Percentiles rank a stretch among this genome's conserved stretches.
These are phyloP conservation scores for Oxyura jamaicensis DNA, from an alignment of 2,113 vertebrate species.

Conservation along the genomic window DNA sequence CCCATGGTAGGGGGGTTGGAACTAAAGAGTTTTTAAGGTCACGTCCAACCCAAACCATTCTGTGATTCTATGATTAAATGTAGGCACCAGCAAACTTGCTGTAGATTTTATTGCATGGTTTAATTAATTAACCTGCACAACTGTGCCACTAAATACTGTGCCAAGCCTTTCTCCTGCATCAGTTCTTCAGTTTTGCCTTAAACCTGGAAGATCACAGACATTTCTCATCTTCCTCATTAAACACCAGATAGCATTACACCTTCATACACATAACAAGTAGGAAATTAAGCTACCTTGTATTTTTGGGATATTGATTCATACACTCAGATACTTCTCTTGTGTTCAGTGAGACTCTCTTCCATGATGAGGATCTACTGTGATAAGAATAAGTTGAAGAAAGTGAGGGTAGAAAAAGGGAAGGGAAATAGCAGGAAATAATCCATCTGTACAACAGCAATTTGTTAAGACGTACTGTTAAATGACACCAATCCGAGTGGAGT, in stretches of 20 bases:
- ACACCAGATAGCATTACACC: background rate
- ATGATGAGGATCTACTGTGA: background rate
- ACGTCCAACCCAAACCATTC: no score
- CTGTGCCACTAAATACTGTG: background rate
- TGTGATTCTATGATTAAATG: no score
- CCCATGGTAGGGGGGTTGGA: no score
- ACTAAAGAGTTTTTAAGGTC: no score
- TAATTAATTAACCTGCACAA: background rate
- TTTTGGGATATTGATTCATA: fast-evolving
- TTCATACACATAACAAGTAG: background rate
- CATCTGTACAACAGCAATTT: fast-evolving
- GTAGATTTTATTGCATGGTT: background rate
- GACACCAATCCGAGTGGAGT: no score
- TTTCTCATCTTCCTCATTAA: background rate
- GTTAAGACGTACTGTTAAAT: background rate
- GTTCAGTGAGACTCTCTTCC: background rate
- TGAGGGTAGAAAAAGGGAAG: background rate
- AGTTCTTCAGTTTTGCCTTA: background rate
- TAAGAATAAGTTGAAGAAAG: background rate
- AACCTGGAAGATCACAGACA: background rate
- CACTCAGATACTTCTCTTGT: background rate
- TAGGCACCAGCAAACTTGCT: fast-evolving
- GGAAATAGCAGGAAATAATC: background rate
- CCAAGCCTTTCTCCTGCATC: background rate
- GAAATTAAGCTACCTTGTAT: background rate